Base-by-base conservation (phyloP, 2,113 vertebrate species). In the Catharus fuscescens region DNA sequence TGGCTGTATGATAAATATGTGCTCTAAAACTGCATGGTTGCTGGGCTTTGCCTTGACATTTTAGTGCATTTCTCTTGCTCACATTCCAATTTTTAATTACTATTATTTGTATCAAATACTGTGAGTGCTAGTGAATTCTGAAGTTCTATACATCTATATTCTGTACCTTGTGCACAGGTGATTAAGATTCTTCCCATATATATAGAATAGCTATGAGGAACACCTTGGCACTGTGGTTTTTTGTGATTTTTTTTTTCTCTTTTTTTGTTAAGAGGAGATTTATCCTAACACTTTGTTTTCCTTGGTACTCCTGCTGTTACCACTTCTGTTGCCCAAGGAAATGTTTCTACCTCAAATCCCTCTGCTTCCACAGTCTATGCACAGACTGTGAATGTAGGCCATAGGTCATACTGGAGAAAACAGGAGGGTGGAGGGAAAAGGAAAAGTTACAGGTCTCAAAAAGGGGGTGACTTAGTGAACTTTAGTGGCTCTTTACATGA, bases 241-340 rank as follows among this genome's bases (percentile, higher is more conserved):
- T 64, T 66, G 29, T 73, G 73, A 44, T 42, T 54, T 73, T 44
- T n/a, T 59, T 38, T 36, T 6, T 31, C 6, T 10, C 28, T 71
- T 45, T 44, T n/a, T 53, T 54, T 38, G 28, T 73, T 52, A 62
- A 56, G 69, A 93, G 40, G 77, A 72, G 80, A 87, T 88, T 91
- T 95, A 96, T 76, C 48, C 83, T 53, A 92, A 83, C 38, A 29
- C 90, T 91, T 60, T 92, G 57, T 91, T 96, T 93, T 96, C 60
- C 57, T 66, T 88, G 65, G 77, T 90, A 81, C 45, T 93, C 86
- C 88, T 95, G 93, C 95, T 96, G 92, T 92, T 94, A 90, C 88
- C 64, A 76, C 88, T 95, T 94, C 71, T 97, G 2, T 93, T 90
- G 93, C 95, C 88, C 88, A 91, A 96, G 94, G 96, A 97, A 88